These are phyloP conservation scores for Ganaspis brasiliensis DNA, from an alignment of 2,888 invertebrate genomes.

Conservation along the genomic window DNA sequence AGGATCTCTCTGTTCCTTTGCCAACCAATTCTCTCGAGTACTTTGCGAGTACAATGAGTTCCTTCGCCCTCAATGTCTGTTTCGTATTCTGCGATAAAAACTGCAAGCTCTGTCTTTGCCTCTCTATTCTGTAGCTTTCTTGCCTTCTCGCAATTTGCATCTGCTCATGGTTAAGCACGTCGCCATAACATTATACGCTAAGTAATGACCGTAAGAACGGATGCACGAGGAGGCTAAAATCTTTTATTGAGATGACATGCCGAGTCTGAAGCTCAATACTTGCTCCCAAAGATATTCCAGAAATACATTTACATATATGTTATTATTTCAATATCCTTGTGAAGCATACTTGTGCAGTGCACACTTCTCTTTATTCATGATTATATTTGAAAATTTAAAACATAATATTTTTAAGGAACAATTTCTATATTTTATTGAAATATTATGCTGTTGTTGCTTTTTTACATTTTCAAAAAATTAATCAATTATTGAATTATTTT, in stretches of 20 bases:
- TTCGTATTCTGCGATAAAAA: conserved; percentile 27
- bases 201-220: not conserved
- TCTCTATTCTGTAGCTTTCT: conserved; percentile 25
- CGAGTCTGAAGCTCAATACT: conserved; percentile 1
- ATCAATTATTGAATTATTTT: too few species aligned
- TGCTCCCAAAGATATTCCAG: not conserved
- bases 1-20: conserved; percentile 79
- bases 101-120: conserved; percentile 10
- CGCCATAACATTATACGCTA: conserved; percentile 6
- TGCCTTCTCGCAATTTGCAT: conserved; percentile 36
- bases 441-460: too few species aligned
- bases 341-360: too few species aligned
- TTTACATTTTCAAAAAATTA: too few species aligned
- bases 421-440: too few species aligned
- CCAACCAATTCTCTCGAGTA: conserved; percentile 58
- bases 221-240: conserved; percentile 26
- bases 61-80: conserved; percentile 17
- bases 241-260: not conserved
- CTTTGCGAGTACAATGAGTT: conserved; percentile 24
- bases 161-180: conserved; percentile 33
- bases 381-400: too few species aligned
- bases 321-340: too few species aligned
- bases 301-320: conserved; percentile 7
- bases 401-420: too few species aligned
- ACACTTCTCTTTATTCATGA: too few species aligned